A percentile compares a stretch with the other conserved stretches of the same genome.
Evolutionary conservation across 2,888 invertebrate genomes (phyloP).

Genomic region (Charanyca ferruginea): DNA sequence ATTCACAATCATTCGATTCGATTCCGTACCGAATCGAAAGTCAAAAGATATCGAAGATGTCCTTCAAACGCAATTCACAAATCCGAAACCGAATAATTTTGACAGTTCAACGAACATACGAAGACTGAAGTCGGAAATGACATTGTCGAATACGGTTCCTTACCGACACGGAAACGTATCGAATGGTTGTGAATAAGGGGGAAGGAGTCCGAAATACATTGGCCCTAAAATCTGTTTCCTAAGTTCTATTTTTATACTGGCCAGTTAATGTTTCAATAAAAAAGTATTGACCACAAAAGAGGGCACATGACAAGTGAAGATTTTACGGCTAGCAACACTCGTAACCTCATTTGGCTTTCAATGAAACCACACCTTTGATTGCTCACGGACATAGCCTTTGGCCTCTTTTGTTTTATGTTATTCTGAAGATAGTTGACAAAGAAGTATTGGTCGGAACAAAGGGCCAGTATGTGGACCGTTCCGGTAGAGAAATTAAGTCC

Average conservation of each 20-base stretch:
- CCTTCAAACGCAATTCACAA: too few species aligned
- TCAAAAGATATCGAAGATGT: too few species aligned
- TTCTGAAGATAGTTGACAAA: slow-evolving; percentile 22
- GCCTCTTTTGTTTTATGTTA: slow-evolving; percentile 43
- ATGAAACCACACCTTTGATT: slow-evolving; percentile 70
- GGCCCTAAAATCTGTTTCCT: slow-evolving; percentile 3
- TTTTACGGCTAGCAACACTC: slow-evolving; percentile 42
- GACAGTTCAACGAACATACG: too few species aligned
- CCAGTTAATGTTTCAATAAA: slow-evolving; percentile 29
- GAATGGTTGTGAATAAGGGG: too few species aligned
- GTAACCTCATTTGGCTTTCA: slow-evolving; percentile 57
- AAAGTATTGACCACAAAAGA: slow-evolving; percentile 27
- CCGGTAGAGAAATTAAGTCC: neutral
- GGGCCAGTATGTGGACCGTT: neutral
- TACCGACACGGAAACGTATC: too few species aligned
- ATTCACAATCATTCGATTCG: too few species aligned
- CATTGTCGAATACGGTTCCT: too few species aligned
- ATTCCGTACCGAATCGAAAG: too few species aligned
- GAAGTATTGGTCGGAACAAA: slow-evolving; percentile 25
- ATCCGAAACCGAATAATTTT: too few species aligned
- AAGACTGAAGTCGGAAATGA: too few species aligned
- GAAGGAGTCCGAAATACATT: slow-evolving; percentile 18
- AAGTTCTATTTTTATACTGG: slow-evolving; percentile 37
- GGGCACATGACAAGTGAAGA: slow-evolving; percentile 25
- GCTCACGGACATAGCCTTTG: slow-evolving; percentile 64